A percentile compares a stretch with the other conserved stretches of the same genome.
These are phyloP conservation scores for Dendrocincla tyrannina DNA, from an alignment of 2,797 vertebrate species.

Conservation along the genomic window DNA sequence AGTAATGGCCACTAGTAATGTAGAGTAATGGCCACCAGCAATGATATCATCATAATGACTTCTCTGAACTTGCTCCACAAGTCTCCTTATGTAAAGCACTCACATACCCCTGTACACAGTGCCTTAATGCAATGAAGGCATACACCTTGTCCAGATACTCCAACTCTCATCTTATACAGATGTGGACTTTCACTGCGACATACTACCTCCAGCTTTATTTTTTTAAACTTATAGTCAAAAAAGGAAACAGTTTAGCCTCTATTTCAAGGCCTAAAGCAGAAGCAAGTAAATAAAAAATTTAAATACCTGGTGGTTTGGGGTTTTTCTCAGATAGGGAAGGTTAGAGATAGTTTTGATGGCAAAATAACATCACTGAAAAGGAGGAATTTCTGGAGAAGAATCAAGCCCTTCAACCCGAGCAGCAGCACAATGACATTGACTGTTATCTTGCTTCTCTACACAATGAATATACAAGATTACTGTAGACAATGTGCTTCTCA, in stretches of 20 bases:
- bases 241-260: not conserved
- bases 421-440: not conserved
- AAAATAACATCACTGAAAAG: not conserved
- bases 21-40: conserved; percentile 49
- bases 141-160: not conserved
- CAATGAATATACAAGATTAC: not conserved
- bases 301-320: not conserved
- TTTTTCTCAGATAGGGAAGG: not conserved
- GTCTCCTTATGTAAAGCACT: not conserved
- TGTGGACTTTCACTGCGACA: not conserved
- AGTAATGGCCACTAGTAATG: conserved; percentile 64
- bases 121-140: not conserved
- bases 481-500: not conserved
- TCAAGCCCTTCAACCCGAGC: not conserved
- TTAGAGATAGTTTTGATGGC: not conserved
- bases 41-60: conserved; percentile 71
- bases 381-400: not conserved
- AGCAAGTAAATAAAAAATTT: not conserved
- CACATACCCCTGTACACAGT: not conserved
- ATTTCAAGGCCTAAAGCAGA: not conserved
- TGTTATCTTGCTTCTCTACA: not conserved
- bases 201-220: not conserved
- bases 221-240: not conserved
- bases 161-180: not conserved
- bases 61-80: conserved; percentile 32